These are phyloP conservation scores for Rugalucina vietnamica DNA, from an alignment of 2,888 invertebrate species.

Conservation along the genomic window DNA sequence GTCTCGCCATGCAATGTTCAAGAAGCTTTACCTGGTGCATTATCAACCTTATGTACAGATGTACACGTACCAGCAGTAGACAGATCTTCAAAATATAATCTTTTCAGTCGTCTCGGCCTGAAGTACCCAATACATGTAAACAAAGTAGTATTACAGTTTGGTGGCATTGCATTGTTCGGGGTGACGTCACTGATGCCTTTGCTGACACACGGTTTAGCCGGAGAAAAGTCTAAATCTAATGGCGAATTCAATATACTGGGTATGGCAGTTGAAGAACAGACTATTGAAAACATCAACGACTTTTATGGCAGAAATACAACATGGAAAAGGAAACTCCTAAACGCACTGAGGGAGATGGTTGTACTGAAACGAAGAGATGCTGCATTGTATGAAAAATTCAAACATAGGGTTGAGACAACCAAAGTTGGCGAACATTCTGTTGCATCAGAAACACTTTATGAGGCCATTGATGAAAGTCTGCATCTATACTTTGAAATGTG, in stretches of 20 bases:
- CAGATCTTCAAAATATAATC: neutral
- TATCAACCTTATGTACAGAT: conserved; percentile 2
- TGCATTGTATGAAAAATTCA: neutral
- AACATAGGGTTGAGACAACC: neutral
- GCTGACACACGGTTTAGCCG: neutral
- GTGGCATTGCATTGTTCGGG: neutral
- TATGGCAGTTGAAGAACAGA: neutral
- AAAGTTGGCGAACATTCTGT: neutral
- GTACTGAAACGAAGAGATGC: neutral
- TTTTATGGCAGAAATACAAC: neutral
- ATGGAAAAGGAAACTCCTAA: neutral
- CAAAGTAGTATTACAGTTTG: neutral
- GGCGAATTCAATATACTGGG: neutral
- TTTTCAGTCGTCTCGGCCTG: neutral
- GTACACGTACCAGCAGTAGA: neutral
- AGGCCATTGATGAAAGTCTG: neutral
- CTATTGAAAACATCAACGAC: neutral
- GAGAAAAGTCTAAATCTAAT: neutral
- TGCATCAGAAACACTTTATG: neutral
- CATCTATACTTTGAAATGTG: neutral
- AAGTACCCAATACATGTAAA: neutral
- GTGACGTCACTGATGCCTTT: neutral
- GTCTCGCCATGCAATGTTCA: conserved; percentile 21
- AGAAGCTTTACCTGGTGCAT: conserved; percentile 23
- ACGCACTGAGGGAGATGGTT: neutral